Conservation (phyloP, 1,140 invertebrate genomes). For the Drosophila lowei region DNA sequence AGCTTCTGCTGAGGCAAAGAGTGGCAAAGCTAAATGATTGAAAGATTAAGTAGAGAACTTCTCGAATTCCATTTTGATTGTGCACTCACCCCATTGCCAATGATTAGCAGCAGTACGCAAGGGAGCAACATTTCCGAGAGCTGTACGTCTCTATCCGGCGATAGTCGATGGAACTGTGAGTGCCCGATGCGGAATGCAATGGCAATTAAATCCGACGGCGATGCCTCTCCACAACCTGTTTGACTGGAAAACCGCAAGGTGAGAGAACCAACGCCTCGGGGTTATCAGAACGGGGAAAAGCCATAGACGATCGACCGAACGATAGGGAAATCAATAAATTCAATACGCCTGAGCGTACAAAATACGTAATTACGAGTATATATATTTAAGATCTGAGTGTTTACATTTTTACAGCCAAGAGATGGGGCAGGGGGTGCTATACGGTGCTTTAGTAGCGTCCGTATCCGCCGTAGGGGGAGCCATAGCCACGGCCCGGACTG, state of each 20-base stretch:
- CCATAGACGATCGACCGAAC: conserved; percentile 9
- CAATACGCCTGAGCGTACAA: conserved; percentile 9
- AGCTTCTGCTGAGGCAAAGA: conserved; percentile 14
- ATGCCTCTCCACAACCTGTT: conserved; percentile 42
- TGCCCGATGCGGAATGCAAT: conserved; percentile 8
- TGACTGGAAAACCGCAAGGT: conserved; percentile 56
- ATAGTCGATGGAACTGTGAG: conserved; percentile 41
- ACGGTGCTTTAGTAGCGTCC: conserved; percentile 27
- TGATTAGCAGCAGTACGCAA: conserved; percentile 17
- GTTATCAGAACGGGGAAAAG: conserved; percentile 59
- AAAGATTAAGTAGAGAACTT: background rate
- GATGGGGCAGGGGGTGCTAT: too few species aligned
- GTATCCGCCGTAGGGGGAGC: conserved; percentile 44
- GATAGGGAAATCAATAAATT: conserved; percentile 24
- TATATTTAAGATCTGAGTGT: background rate
- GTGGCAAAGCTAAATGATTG: conserved; percentile 25
- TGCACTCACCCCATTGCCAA: conserved; percentile 36
- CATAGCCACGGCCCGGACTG: conserved; percentile 36
- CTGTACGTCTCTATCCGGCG: conserved; percentile 22
- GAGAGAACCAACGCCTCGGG: conserved; percentile 37
- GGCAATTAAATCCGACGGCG: conserved; percentile 29
- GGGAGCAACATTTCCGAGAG: conserved; percentile 27
- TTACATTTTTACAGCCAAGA: background rate
- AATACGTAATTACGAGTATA: background rate
- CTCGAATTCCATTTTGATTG: background rate